Evolutionary conservation across 2,113 vertebrate genomes (phyloP), one percentile per base, ranked within the genome.

Genomic region (Caretta caretta): DNA sequence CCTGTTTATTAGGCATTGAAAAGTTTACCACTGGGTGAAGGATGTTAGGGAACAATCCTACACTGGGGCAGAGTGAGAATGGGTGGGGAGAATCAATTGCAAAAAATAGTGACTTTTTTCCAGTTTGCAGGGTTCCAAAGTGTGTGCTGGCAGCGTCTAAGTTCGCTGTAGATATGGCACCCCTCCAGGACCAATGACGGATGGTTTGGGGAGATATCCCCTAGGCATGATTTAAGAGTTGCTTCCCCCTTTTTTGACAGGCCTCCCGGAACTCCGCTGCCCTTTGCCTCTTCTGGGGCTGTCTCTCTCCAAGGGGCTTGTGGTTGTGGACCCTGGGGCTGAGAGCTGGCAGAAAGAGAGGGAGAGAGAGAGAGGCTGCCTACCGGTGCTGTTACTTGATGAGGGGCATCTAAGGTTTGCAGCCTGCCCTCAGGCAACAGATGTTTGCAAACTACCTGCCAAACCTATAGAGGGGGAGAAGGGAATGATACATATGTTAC

Each of bases 131-230:
- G n/a, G 9, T 46, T 48, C 38, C 75, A 10, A 46, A 27, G 75
- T 10, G 69, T 54, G 59, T 76, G 51, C 94, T 96, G 89, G 97
- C 91, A 92, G 95, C 95, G 95, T 88, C 96, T 96, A 94, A 92
- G 94, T 97, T 96, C 92, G 96, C 96, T 97, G 96, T 92, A 97
- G 96, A 92, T 72, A 88, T 88, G 93, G 97, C 96, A 65, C 20
- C 3, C 29, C 84, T 97, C 97, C 96, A 93, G 97, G 94, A 90
- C 85, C 79, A 96, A 92, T 96, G 92, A 78, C 92, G 46, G 94
- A 10, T 90, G 96, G 78, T 95, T 92, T 56, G 4, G 87, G 31
- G 65, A 94, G 90, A 56, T 56, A 94, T 93, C 93, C 91, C 83
- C 1, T 51, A 80, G 95, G 65, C 19, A 62, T 87, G 80, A 5